Evolutionary conservation across 2,113 vertebrate genomes (phyloP).

Genomic region (Piaya cayana): DNA sequence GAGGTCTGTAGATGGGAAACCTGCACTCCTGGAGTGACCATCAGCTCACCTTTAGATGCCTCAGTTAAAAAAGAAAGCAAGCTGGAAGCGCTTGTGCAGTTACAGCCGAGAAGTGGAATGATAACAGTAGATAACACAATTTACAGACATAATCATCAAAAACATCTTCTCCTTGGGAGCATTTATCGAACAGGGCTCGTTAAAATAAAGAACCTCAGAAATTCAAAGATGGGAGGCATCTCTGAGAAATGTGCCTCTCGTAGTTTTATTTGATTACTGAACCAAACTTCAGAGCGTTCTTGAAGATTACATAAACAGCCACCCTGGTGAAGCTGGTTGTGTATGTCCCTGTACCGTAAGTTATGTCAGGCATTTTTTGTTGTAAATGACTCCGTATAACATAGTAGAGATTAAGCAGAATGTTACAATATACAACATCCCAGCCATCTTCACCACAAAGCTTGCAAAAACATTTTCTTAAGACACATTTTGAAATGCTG

Average conservation of each 20-base stretch:
- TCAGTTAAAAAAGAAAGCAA: background rate
- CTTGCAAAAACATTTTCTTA: conserved; percentile 65
- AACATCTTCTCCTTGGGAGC: background rate
- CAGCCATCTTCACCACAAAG: conserved; percentile 53
- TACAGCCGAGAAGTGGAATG: background rate
- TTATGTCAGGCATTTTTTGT: conserved; percentile 63
- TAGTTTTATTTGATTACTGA: conserved; percentile 52
- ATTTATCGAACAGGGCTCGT: background rate
- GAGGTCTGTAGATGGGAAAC: background rate
- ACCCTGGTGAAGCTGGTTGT: conserved; percentile 35
- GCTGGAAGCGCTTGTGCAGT: background rate
- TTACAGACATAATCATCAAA: background rate
- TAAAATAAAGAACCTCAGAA: conserved; percentile 40
- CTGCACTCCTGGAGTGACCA: background rate
- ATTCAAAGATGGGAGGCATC: background rate
- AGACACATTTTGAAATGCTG: conserved; percentile 57
- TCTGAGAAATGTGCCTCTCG: conserved; percentile 3
- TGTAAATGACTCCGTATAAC: conserved; percentile 19
- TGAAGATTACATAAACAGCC: conserved; percentile 30
- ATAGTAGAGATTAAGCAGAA: conserved; percentile 49
- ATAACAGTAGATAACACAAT: background rate
- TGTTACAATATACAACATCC: conserved; percentile 54
- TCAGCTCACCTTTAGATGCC: conserved; percentile 20
- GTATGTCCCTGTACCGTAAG: conserved; percentile 48
- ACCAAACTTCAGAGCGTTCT: conserved; percentile 35